phyloP scores from a whole-genome alignment of 2,888 invertebrate species.

The Xiphydria camelus region DNA sequence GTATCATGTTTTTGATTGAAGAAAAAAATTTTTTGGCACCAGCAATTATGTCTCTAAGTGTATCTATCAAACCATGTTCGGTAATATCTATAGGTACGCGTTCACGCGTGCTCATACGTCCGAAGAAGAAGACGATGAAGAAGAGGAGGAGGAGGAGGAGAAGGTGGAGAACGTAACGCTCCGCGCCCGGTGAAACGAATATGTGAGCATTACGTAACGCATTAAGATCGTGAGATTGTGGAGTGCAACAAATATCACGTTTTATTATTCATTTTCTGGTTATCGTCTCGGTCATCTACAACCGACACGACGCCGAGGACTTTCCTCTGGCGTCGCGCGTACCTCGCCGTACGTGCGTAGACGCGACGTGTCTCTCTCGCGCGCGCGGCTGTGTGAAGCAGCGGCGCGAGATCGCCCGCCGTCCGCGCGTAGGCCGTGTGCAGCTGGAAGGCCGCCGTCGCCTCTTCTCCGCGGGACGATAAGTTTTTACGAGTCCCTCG shows the following conservation, averaged over 20 bases:
- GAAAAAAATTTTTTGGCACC: too few relatives aligned
- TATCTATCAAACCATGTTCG: too few relatives aligned
- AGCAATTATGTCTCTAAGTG: too few relatives aligned
- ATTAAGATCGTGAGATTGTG: constrained; percentile 42
- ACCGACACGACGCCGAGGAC: constrained; percentile 12
- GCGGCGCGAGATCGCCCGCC: not conserved
- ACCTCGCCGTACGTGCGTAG: not conserved
- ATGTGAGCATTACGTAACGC: constrained; percentile 41
- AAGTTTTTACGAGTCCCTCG: too few relatives aligned
- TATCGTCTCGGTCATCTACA: constrained; percentile 37
- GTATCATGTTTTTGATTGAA: too few relatives aligned
- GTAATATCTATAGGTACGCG: too few relatives aligned
- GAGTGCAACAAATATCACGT: constrained; percentile 42
- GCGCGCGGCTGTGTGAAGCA: not conserved
- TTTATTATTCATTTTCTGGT: constrained; percentile 42
- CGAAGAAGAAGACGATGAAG: too few relatives aligned
- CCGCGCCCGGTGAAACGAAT: constrained; percentile 25
- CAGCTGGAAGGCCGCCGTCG: too few relatives aligned
- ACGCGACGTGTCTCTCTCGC: too few relatives aligned
- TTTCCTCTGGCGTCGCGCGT: not conserved
- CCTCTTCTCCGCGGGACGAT: too few relatives aligned
- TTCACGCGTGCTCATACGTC: not conserved
- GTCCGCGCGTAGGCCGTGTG: too few relatives aligned
- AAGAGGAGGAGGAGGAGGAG: too few relatives aligned
- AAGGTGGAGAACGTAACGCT: not conserved